These are phyloP conservation scores for Heliconius eleuchia DNA, from an alignment of 1,140 invertebrate genomes.

Conservation along the genomic window DNA sequence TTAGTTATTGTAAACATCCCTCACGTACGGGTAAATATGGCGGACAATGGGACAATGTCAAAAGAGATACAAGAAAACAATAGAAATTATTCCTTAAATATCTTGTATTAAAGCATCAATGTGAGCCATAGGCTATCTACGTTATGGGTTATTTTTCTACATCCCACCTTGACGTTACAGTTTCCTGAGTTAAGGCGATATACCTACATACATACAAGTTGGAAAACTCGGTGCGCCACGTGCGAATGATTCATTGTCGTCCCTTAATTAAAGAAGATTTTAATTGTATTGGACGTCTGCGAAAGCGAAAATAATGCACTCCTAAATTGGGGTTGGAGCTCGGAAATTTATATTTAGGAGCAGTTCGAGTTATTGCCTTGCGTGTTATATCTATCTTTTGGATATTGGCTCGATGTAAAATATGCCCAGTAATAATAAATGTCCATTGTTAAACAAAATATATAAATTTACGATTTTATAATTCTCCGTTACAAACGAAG, in stretches of 20 bases:
- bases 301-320: conserved; percentile 81
- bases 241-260: conserved; percentile 81
- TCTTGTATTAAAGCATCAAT: conserved; percentile 34
- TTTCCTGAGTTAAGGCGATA: conserved; percentile 48
- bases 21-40: conserved; percentile 78
- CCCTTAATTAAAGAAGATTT: conserved; percentile 83
- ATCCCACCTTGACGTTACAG: conserved; percentile 46
- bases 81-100: conserved; percentile 53
- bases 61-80: conserved; percentile 71
- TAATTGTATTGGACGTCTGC: conserved; percentile 82
- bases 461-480: conserved; percentile 41
- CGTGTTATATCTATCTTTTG: conserved; percentile 68
- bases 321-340: conserved; percentile 77
- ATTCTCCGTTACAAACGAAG: conserved; percentile 32
- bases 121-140: conserved; percentile 43
- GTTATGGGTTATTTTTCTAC: conserved; percentile 54
- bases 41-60: conserved; percentile 76
- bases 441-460: conserved; percentile 46
- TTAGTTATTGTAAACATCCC: conserved; percentile 72
- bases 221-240: conserved; percentile 81
- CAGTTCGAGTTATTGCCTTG: conserved; percentile 68
- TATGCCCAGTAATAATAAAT: conserved; percentile 42
- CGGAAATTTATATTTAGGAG: conserved; percentile 76
- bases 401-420: conserved; percentile 51
- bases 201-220: conserved; percentile 60